Conservation (phyloP, 2,113 vertebrate genomes). For the Pachypanchax playfairii region DNA sequence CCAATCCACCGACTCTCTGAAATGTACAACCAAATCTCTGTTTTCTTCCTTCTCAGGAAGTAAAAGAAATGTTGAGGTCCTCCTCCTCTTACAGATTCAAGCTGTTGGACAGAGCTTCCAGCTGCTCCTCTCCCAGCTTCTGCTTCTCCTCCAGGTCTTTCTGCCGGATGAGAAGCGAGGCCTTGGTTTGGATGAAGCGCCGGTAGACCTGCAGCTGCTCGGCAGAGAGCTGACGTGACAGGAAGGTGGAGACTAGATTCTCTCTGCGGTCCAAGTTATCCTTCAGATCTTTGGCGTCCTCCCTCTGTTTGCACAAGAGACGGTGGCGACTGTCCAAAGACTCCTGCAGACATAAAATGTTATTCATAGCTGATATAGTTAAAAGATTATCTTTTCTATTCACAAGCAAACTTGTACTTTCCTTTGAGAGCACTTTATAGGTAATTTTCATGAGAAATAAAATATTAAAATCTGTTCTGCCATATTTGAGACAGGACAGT, state of each 20-base stretch:
- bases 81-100: slow-evolving; percentile 52
- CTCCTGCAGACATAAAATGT: slow-evolving; percentile 69
- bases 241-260: slow-evolving; percentile 84
- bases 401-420: too few relatives aligned
- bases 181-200: slow-evolving; percentile 86
- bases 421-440: too few relatives aligned
- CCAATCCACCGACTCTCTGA: slow-evolving; percentile 5
- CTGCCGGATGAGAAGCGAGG: slow-evolving; percentile 87
- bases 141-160: slow-evolving; percentile 91
- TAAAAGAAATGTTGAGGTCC: background rate
- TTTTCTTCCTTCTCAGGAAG: slow-evolving; percentile 10
- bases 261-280: slow-evolving; percentile 92
- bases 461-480: background rate
- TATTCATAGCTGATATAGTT: background rate
- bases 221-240: slow-evolving; percentile 81
- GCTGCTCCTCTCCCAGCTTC: slow-evolving; percentile 85
- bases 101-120: slow-evolving; percentile 80
- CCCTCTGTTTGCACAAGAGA: slow-evolving; percentile 88
- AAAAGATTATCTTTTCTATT: background rate
- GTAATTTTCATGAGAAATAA: too few relatives aligned
- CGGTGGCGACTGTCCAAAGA: slow-evolving; percentile 86
- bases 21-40: background rate
- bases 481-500: slow-evolving; percentile 21
- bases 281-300: slow-evolving; percentile 93
- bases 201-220: slow-evolving; percentile 85